Base-by-base conservation (phyloP, 2,113 vertebrate species). In the Spilogale gracilis region DNA sequence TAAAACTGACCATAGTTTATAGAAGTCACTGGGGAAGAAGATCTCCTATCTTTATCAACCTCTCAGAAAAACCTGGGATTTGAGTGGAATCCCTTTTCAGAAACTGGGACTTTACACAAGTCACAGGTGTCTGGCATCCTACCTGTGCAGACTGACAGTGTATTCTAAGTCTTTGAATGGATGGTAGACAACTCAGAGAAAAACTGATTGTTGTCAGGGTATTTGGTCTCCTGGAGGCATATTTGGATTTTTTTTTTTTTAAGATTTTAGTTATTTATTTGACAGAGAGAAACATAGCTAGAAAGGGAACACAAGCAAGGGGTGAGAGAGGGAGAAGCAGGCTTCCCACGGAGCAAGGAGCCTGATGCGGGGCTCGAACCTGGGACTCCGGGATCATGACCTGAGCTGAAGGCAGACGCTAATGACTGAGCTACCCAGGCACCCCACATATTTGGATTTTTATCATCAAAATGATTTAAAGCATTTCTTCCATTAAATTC, bases 171-270 rank as follows among this genome's bases (percentile, higher is more conserved):
- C 10, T 54, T 79, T 76, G 45, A 4, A 38, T 38, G 63, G 5
- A 38, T 48, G 5, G 12, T 38, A 18, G 54, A 32, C 10, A 92
- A 16, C 45, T 92, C 67, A 16, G 20, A 63, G 56, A 63, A 76
- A 79, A 82, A 43, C 2, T 61, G 14, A 54, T 83, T 86, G n/a
- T 74, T 71, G n/a, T 43, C 5, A 3, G 18, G 5, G 5, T 63
- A n/a, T 67, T 91, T 96, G 78, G 21, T 73, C 6, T 91, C 63
- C n/a, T 67, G 32, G 14, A 89, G 5, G 9, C 81, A 61, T 76
- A 21, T 9, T 89, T 91, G 16, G 13, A 87, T 84, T 94, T 96
- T 95, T 63, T n/a, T n/a, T n/a, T n/a, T n/a, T n/a, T n/a, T 38
- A 38, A 38, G 38, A 38, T 38, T 38, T 38, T 38, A 38, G 38